A percentile compares a stretch with the other conserved stretches of the same genome.
These are phyloP conservation scores for Thecocarcelia acutangulata DNA, from an alignment of 2,888 invertebrate species.

Conservation along the genomic window DNA sequence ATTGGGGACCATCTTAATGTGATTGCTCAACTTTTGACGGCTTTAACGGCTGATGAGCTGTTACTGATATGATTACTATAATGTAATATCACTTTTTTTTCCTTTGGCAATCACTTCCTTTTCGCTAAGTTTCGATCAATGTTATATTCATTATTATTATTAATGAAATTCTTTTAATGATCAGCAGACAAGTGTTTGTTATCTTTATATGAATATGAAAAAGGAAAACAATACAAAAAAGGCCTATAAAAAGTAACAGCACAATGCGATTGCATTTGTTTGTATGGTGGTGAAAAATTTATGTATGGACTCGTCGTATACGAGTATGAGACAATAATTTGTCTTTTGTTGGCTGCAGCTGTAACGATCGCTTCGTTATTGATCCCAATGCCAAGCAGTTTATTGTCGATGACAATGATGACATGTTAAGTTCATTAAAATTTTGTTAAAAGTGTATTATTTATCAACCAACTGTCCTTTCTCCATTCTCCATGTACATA, in stretches of 20 bases:
- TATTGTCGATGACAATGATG: conserved; percentile 44
- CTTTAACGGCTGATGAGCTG: conserved; percentile 70
- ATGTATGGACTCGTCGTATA: too few relatives aligned
- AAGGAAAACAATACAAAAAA: conserved; percentile 6
- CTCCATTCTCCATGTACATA: background rate
- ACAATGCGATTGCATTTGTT: background rate
- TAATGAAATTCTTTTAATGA: conserved; percentile 27
- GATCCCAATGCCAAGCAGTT: conserved; percentile 38
- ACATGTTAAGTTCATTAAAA: conserved; percentile 66
- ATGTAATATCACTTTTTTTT: background rate
- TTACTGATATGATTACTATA: conserved; percentile 71
- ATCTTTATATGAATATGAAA: background rate
- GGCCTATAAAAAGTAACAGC: conserved; percentile 25
- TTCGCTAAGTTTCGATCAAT: conserved; percentile 35
- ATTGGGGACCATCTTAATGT: background rate
- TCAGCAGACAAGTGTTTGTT: conserved; percentile 54
- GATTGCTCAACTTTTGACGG: conserved; percentile 27
- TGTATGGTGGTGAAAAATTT: too few relatives aligned
- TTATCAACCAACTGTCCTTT: background rate
- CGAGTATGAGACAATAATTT: conserved; percentile 65
- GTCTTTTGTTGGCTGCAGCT: conserved; percentile 40
- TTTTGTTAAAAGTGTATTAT: conserved; percentile 49
- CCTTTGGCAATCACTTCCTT: background rate
- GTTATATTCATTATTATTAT: conserved; percentile 65
- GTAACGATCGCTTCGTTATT: conserved; percentile 27